Evolutionary conservation across 2,888 invertebrate genomes (phyloP), one percentile per base, ranked within the genome.

Genomic region (Craniophora ligustri): DNA sequence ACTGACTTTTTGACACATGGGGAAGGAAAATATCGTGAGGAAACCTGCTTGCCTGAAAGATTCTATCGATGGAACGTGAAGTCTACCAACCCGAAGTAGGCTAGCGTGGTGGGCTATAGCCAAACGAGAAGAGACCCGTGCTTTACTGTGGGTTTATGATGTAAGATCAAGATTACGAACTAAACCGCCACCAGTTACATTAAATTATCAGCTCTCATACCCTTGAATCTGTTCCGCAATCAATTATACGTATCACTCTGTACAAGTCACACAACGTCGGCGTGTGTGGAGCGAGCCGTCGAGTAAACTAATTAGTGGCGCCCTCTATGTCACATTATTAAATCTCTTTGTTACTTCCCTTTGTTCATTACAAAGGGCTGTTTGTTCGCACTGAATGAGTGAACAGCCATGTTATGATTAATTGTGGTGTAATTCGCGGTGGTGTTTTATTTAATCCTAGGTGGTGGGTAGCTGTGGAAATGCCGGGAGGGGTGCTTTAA

Each of bases 261-360:
- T 23, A 16, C 6, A 16, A 28, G 23, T 40, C n/a, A 5, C n/a
- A 46, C 31, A 16, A 28, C 32, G 18, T 41, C 21, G 14, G 34
- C 34, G 48, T 23, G 50, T 32, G 31, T 16, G 13, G n/a, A 28
- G 48, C 40, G 44, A 26, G 34, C 34, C 35, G 5, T 44, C 15
- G 49, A 40, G 66, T 67, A 50, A 67, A 67, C 62, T 67, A 67
- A 67, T 67, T 67, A 67, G 40, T 47, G 47, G 18, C 31, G 39
- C 36, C 56, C 14, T 38, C 21, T 35, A 23, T 41, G 67, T 48
- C 46, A 28, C 45, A 44, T 51, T 67, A 62, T 54, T 57, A 57
- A 53, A 50, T 46, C 62, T 62, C 58, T 67, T 62, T 66, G 61
- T 66, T 53, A 30, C 46, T 39, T 44, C 26, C 40, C 57, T 56